Base-by-base conservation (phyloP, 2,888 invertebrate genomes). In the Diaperis boleti region DNA sequence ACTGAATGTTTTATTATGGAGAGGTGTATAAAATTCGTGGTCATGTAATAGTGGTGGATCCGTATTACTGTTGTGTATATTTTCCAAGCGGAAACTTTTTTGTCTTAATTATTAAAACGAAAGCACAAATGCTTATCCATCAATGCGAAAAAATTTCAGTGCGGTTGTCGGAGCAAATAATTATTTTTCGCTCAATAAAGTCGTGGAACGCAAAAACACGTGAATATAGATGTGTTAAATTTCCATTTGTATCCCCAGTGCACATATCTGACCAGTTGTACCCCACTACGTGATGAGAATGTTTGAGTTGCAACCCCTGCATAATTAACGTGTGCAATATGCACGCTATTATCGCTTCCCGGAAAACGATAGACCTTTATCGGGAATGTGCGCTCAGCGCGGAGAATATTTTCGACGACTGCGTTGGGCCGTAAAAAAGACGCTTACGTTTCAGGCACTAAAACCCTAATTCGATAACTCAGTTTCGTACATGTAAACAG, bases 151-250 rank as follows among this genome's bases (percentile, higher is more conserved):
- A n/a, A n/a, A n/a, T n/a, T n/a, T 11, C 33, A 33, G 26, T 5
- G n/a, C n/a, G 8, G 13, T 11, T 18, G 10, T 15, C 14, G 18
- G 31, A 26, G 26, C n/a, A 26, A 26, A 26, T 26, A 26, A 26
- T 26, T 26, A 26, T 26, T 26, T 26, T 26, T 26, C 26, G n/a
- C 8, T 26, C 26, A n/a, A 26, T 26, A 26, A 47, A 47, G 31
- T 47, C 47, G 35, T 33, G 10, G 11, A 15, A 29, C 15, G 20
- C 10, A 50, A 50, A 50, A 50, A 50, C 50, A 17, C 18, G 29
- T 33, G 18, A 31, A 49, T 49, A 17, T 33, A 49, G 31, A 49
- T 31, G 18, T 50, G 35, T 52, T 20, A 52, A 37, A 52, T 52
- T 22, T 52, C 26, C 52, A 52, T 52, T 15, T 37, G 18, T 37